Conservation (phyloP, 2,113 vertebrate species). For the Channa maculata region DNA sequence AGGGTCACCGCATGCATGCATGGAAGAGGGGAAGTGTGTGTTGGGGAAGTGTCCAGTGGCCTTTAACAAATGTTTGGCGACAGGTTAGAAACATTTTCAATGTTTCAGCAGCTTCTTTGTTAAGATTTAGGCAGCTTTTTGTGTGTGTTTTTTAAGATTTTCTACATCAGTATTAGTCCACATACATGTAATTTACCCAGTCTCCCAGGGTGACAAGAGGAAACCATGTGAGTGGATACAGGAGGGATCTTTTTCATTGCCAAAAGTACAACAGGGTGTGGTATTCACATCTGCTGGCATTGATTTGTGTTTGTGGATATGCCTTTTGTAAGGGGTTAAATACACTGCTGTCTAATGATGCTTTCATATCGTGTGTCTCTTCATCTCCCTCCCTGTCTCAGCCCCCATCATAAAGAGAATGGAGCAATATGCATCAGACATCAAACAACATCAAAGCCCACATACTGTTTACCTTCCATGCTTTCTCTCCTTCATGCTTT, state of each 20-base stretch:
- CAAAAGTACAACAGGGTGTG: slow-evolving; percentile 5
- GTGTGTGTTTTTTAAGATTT: no score
- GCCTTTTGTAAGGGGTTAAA: slow-evolving; percentile 75
- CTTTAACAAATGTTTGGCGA: slow-evolving; percentile 16
- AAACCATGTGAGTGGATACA: not conserved
- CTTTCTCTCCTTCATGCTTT: slow-evolving; percentile 42
- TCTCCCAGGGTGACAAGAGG: not conserved
- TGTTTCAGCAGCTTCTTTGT: not conserved
- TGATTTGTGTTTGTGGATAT: slow-evolving; percentile 62
- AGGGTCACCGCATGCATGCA: slow-evolving; percentile 38
- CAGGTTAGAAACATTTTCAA: slow-evolving; percentile 15
- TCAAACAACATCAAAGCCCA: slow-evolving; percentile 78
- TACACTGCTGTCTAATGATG: slow-evolving; percentile 68
- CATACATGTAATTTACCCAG: slow-evolving; percentile 3
- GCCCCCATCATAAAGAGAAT: slow-evolving; percentile 64
- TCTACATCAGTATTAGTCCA: not conserved
- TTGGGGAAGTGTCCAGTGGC: not conserved
- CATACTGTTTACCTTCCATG: slow-evolving; percentile 51
- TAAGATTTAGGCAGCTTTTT: no score
- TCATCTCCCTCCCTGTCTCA: slow-evolving; percentile 40
- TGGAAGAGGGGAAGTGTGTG: not conserved
- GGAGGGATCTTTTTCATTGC: slow-evolving; percentile 21
- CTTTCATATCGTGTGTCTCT: slow-evolving; percentile 71
- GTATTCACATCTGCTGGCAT: slow-evolving; percentile 39
- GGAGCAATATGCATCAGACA: slow-evolving; percentile 64